Evolutionary conservation across 2,113 vertebrate genomes (phyloP), one percentile per base, ranked within the genome.

Genomic region (Enhydra lutris): DNA sequence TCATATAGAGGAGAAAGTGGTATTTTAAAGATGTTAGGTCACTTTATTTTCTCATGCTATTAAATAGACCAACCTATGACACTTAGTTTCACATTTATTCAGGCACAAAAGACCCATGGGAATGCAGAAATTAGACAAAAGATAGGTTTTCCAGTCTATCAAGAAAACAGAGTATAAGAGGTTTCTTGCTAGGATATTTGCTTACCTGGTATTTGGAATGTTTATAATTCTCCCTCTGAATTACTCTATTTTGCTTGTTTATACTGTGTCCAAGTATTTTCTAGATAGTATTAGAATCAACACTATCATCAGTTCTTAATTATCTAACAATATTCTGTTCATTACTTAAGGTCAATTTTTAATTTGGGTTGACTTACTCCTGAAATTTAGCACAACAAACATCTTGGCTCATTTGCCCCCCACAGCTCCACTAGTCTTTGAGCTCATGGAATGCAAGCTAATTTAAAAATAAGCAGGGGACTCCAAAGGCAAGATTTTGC

Each of bases 361-460:
- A 93, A 95, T 96, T 97, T 34, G 39, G 14, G 73, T 80, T 97
- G 85, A 96, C 82, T 94, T 89, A 93, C 74, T 85, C 79, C 80
- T 94, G n/a, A 97, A 95, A 96, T 96, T 96, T 83, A 97, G 89
- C 93, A 95, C 55, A 95, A 73, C 36, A 95, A 95, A 96, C 92
- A 97, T 88, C 61, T 96, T 92, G 67, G 89, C 39, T 98, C 73
- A 96, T 96, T 97, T 95, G 83, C 92, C 86, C 73, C 89, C 94
- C 4, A 85, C 61, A 26, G 95, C 57, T 97, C 73, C 82, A 55
- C 76, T 79, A 47, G 67, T 97, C 67, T 69, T 69, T 96, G 86
- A 95, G 80, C 55, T 87, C 36, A 73, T 31, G 23, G 20, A 94
- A 91, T 96, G 65, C 59, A 92, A 97, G 79, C 86, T 91, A 95